Conservation (phyloP, 2,797 vertebrate genomes). For the Poeciliopsis gracilis region DNA sequence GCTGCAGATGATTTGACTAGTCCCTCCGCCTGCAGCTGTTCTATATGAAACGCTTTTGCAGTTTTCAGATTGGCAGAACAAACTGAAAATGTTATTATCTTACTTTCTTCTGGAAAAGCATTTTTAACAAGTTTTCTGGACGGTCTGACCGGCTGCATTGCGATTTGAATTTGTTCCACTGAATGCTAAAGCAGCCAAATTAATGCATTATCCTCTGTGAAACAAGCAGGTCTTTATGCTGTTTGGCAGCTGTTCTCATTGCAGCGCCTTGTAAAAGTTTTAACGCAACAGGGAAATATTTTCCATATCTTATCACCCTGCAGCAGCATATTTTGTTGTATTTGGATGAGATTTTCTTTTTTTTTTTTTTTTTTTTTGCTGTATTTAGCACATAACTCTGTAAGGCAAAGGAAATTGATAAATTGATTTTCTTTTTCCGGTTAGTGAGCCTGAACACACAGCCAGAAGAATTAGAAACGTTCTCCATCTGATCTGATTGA, state of each 20-base stretch:
- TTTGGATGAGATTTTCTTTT: background rate
- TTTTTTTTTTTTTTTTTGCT: background rate
- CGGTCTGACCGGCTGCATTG: no score
- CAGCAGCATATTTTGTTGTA: background rate
- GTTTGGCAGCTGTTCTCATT: background rate
- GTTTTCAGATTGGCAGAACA: background rate
- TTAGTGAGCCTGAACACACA: background rate
- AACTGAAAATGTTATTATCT: conserved; percentile 4
- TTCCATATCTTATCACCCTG: background rate
- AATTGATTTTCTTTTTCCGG: background rate
- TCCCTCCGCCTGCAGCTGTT: conserved; percentile 38
- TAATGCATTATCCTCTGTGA: background rate
- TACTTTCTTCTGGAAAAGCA: background rate
- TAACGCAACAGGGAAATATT: background rate
- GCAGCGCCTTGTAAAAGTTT: background rate
- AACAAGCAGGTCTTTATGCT: background rate
- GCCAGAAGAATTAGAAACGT: background rate
- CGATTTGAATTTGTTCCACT: background rate
- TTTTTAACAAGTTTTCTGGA: background rate
- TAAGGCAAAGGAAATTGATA: background rate
- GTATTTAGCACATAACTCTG: background rate
- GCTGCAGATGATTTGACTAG: conserved; percentile 45
- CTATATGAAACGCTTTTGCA: conserved; percentile 28
- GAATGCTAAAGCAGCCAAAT: background rate
- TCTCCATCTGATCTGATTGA: background rate